phyloP scores from a whole-genome alignment of 2,113 vertebrate genomes.

The Pycnonotus jocosus region DNA sequence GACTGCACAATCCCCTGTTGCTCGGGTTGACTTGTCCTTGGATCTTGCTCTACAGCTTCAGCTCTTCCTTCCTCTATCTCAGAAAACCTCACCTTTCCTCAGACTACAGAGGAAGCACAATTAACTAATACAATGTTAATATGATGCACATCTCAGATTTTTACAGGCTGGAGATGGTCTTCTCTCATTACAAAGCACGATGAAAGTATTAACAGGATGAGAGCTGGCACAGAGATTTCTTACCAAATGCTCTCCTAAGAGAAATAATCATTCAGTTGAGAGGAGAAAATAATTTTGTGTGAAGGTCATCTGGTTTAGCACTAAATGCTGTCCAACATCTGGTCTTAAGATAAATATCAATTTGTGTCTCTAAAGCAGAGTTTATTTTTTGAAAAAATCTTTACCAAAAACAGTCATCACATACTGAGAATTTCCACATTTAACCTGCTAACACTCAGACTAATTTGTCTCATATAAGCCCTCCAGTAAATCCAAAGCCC shows the following conservation, averaged over 20 bases:
- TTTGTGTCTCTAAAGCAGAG: neutral
- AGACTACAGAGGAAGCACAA: neutral
- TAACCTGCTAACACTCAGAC: neutral
- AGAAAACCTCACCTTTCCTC: neutral
- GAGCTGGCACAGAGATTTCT: neutral
- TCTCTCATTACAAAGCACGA: fast-evolving
- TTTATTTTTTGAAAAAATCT: neutral
- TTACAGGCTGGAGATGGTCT: neutral
- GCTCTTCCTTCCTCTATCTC: neutral
- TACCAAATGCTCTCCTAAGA: neutral
- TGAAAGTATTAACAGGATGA: neutral
- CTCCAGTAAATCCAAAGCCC: neutral
- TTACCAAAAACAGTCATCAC: neutral
- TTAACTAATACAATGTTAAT: fast-evolving
- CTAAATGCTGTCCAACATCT: neutral
- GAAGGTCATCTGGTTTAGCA: neutral
- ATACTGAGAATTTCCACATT: neutral
- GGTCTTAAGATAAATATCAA: neutral
- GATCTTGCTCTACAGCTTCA: neutral
- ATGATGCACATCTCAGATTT: neutral
- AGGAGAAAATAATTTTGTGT: neutral
- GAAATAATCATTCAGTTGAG: neutral
- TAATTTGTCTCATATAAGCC: neutral
- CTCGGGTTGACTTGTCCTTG: neutral
- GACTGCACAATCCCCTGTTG: neutral